A percentile compares a stretch with the other conserved stretches of the same genome.
phyloP scores from a whole-genome alignment of 2,888 invertebrate genomes.

The Vesta saturnalis region DNA sequence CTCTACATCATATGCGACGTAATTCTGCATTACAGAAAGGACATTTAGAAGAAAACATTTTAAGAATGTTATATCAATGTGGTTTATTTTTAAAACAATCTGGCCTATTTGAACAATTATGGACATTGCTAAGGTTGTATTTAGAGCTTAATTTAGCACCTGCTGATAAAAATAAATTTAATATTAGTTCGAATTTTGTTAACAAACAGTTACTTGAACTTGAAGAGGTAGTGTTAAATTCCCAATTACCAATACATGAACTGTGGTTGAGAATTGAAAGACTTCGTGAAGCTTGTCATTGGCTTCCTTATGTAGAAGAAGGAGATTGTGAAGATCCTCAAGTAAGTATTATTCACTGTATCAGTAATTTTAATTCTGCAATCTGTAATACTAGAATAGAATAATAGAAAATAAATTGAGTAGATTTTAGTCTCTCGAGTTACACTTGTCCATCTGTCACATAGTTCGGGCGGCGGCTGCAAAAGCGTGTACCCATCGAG shows the following conservation, averaged over 20 bases:
- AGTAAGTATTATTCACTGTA: constrained; percentile 23
- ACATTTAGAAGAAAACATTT: constrained; percentile 58
- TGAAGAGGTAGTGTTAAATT: constrained; percentile 70
- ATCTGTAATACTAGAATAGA: not conserved
- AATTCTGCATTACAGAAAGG: constrained; percentile 55
- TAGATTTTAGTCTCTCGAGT: no score
- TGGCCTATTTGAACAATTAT: constrained; percentile 79
- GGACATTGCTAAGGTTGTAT: constrained; percentile 75
- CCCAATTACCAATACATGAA: constrained; percentile 75
- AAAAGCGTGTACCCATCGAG: no score
- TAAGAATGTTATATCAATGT: constrained; percentile 65
- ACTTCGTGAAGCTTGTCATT: constrained; percentile 76
- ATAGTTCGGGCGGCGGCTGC: no score
- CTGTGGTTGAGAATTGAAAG: constrained; percentile 82
- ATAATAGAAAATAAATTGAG: no score
- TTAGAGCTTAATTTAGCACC: constrained; percentile 72
- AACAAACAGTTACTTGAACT: constrained; percentile 67
- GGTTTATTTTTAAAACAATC: constrained; percentile 74
- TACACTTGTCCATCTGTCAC: no score
- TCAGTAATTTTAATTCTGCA: not conserved
- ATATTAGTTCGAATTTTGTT: constrained; percentile 53
- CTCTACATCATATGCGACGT: constrained; percentile 60
- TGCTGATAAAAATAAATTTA: constrained; percentile 50
- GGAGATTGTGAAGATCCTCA: constrained; percentile 67
- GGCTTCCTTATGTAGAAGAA: constrained; percentile 68